phyloP scores from a whole-genome alignment of 53 echinoderm and acorn worm species.

The Zoroaster sp. region DNA sequence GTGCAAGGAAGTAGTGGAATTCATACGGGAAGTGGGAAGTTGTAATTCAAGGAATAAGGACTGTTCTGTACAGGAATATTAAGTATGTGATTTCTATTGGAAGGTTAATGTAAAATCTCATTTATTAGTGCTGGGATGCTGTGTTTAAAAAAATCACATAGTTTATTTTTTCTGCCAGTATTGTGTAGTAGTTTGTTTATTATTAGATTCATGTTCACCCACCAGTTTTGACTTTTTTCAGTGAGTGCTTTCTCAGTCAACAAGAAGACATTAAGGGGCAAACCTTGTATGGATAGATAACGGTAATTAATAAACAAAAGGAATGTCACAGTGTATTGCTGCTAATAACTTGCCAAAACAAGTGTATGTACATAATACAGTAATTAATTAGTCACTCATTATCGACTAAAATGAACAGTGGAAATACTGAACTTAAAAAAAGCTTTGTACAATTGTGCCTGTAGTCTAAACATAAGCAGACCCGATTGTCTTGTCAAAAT shows the following conservation, averaged over 20 bases:
- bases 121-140: conserved; percentile 4
- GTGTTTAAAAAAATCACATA: conserved; percentile 17
- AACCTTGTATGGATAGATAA: background rate
- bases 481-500: conserved; percentile 35
- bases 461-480: background rate
- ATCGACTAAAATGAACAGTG: background rate
- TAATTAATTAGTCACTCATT: conserved; percentile 22
- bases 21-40: background rate
- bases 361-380: conserved; percentile 26
- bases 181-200: conserved; percentile 19
- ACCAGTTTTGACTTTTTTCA: conserved; percentile 44
- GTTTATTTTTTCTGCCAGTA: conserved; percentile 47
- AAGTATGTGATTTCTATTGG: background rate
- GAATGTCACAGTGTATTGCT: conserved; percentile 46
- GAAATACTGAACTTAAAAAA: background rate
- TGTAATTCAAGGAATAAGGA: background rate
- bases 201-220: conserved; percentile 17
- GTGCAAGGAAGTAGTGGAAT: background rate
- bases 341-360: conserved; percentile 52
- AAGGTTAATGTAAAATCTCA: background rate
- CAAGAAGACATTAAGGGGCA: background rate
- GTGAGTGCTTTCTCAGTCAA: conserved; percentile 43
- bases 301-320: background rate
- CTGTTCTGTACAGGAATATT: background rate
- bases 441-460: conserved; percentile 47